These are phyloP conservation scores for Luperina testacea DNA, from an alignment of 2,888 invertebrate species.

Conservation along the genomic window DNA sequence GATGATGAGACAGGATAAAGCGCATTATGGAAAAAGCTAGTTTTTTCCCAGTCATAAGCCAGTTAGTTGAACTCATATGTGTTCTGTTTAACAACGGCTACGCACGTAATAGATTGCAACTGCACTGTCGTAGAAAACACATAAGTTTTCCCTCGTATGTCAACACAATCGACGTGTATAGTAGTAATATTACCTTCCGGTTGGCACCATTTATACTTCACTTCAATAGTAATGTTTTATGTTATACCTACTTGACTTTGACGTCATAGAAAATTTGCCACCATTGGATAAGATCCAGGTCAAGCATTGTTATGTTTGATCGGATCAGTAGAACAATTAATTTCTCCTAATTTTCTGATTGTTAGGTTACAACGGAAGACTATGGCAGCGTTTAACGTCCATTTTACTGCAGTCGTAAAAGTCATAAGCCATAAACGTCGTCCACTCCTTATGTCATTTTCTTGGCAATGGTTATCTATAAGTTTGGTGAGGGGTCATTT, in stretches of 20 bases:
- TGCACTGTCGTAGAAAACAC: conserved; percentile 24
- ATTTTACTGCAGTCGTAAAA: conserved; percentile 74
- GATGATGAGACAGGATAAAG: background rate
- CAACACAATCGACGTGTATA: conserved; percentile 44
- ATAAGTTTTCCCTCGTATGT: conserved; percentile 29
- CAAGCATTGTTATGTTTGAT: conserved; percentile 40
- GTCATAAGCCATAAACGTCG: conserved; percentile 70
- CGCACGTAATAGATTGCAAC: conserved; percentile 14
- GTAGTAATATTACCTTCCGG: conserved; percentile 52
- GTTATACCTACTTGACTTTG: conserved; percentile 43
- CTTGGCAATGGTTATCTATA: conserved; percentile 45
- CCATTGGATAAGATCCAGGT: conserved; percentile 38
- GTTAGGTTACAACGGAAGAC: conserved; percentile 55
- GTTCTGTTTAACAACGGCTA: conserved; percentile 7
- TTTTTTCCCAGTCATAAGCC: background rate
- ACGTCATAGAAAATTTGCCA: conserved; percentile 60
- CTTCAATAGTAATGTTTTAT: conserved; percentile 30
- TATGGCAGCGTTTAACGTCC: conserved; percentile 68
- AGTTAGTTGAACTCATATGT: background rate
- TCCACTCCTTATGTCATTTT: conserved; percentile 68
- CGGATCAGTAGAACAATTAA: conserved; percentile 58
- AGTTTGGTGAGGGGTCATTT: conserved; percentile 36
- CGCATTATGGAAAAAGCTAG: background rate
- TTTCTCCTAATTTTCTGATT: conserved; percentile 67
- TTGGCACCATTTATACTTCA: conserved; percentile 34